Base-by-base conservation (phyloP, 1,140 invertebrate genomes). In the Trichomalopsis sarcophagae region DNA sequence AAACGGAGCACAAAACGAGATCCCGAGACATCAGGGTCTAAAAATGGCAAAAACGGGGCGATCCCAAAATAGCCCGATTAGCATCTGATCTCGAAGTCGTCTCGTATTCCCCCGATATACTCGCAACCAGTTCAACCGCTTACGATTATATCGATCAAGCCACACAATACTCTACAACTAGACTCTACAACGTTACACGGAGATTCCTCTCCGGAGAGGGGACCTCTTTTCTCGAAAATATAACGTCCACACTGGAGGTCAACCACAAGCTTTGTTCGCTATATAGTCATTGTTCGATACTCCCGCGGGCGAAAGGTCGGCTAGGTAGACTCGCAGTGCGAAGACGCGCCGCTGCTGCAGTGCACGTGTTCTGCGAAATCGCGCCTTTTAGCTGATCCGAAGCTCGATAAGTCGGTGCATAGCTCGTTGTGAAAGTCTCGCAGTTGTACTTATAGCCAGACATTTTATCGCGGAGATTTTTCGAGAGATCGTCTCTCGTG, bases 381-480 rank as follows among this genome's bases (percentile, higher is more conserved):
- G 23, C 17, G 68, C 40, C 40, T 81, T 33, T 68, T 73, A 2
- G 44, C 68, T 73, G 79, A 81, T 81, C 33, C 23, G 27, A 10
- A 21, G 27, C n/a, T 44, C 40, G 68, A 81, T 81, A 81, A 6
- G 10, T 17, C n/a, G 9, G 14, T 21, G 21, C 14, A n/a, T 62
- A 21, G 71, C n/a, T 33, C 71, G 33, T 33, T 21, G 81, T 36
- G 69, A 82, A 82, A 82, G 71, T 74, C 71, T 21, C 30, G 47
- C 55, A 62, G 55, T 62, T 17, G 55, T 62, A 62, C 55, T 62
- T 62, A 62, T n/a, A 62, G 17, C 17, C 21, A 62, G 55, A 62
- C 55, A 62, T 47, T 75, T 74, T 73, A 73, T 73, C n/a, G 47
- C 71, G 55, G 81, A 75, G 30, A 86, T 83, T 84, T 84, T 81